Base-by-base conservation (phyloP, 1,140 invertebrate species). In the Dufourea novaeangliae region DNA sequence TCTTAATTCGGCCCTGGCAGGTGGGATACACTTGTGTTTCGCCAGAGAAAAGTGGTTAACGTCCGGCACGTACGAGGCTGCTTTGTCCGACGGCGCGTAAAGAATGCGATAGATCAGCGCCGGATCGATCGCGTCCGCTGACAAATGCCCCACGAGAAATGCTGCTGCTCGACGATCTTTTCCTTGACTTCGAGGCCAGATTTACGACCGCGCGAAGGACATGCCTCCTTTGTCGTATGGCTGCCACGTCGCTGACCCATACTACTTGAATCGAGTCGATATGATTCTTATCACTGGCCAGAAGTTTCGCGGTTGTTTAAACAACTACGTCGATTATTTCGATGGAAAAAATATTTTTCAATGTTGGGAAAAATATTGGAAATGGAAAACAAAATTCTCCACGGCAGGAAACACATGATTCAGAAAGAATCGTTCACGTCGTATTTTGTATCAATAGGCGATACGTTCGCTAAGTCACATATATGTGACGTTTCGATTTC, bases 41-140 rank as follows among this genome's bases (percentile, higher is more conserved):
- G n/a, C 20, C 29, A 6, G 56, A 7, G 29, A 39, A 20, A 32
- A 61, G n/a, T 11, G 29, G 57, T 68, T 57, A 75, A 71, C 67
- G 57, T 41, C 34, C 20, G 25, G 44, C 67, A 77, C 74, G 74
- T 70, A 54, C 41, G 32, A 50, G 52, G 66, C 66, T 70, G 66
- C 66, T 70, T 50, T 61, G 66, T 62, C 29, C 41, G 56, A 34
- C 41, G 56, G 44, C 68, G 57, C 57, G 41, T 39, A 39, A 71
- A 77, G 75, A 71, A 71, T 71, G 57, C 67, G 67, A 71, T 77
- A 44, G 67, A 77, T 77, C 67, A 44, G 22, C n/a, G n/a, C 3
- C 8, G 1, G 56, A 77, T 77, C 56, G 56, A 77, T 70, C 63
- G 64, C 54, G 14, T 14, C 39, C 20, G 8, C 46, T 54, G 75